These are phyloP conservation scores for Melikaiella ostensackeni DNA, from an alignment of 2,888 invertebrate genomes.

Conservation along the genomic window DNA sequence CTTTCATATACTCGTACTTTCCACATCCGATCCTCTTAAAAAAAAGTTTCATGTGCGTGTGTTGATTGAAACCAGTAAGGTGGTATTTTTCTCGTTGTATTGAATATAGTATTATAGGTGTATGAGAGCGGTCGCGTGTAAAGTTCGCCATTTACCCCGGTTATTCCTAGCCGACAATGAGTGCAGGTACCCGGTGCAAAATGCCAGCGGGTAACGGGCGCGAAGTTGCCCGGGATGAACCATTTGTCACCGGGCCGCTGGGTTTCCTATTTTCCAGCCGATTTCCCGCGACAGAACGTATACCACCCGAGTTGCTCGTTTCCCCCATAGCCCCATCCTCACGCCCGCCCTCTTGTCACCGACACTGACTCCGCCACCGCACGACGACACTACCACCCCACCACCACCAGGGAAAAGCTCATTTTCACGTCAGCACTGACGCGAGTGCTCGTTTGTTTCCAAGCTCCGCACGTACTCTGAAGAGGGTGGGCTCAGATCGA, in stretches of 20 bases:
- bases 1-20: no score
- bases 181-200: slow-evolving; percentile 41
- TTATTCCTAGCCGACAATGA: slow-evolving; percentile 39
- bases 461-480: slow-evolving; percentile 35
- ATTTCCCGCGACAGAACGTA: slow-evolving; percentile 72
- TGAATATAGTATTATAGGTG: background rate
- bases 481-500: slow-evolving; percentile 47
- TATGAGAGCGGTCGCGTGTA: slow-evolving; percentile 14
- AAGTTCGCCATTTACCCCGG: slow-evolving; percentile 17
- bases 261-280: slow-evolving; percentile 77
- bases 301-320: slow-evolving; percentile 52
- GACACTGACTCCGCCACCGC: slow-evolving; percentile 44
- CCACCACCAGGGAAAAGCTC: slow-evolving; percentile 57
- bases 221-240: slow-evolving; percentile 64
- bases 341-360: slow-evolving; percentile 52
- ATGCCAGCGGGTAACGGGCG: slow-evolving; percentile 51
- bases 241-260: slow-evolving; percentile 76
- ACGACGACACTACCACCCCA: slow-evolving; percentile 39
- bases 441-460: slow-evolving; percentile 62
- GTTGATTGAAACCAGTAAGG: background rate
- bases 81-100: background rate
- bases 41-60: background rate
- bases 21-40: background rate
- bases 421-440: slow-evolving; percentile 63
- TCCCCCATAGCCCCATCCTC: slow-evolving; percentile 54